Evolutionary conservation across 2,797 vertebrate species (phyloP).

Genomic region (Cossypha dichroa): DNA sequence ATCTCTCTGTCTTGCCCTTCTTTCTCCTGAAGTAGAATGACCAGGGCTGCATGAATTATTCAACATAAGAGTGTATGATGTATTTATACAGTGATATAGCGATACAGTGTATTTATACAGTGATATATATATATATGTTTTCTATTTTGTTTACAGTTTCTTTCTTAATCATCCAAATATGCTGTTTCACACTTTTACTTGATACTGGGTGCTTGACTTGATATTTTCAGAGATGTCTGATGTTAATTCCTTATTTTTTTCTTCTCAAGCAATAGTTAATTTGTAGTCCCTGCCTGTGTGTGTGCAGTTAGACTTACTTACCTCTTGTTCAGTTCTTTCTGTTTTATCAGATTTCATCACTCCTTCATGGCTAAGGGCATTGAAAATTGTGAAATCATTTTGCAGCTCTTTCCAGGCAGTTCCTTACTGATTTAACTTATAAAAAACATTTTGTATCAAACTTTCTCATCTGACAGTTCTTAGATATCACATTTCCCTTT

Average conservation of each 20-base stretch:
- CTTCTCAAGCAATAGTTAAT: slow-evolving; percentile 30
- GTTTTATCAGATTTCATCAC: background rate
- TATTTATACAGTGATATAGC: slow-evolving; percentile 62
- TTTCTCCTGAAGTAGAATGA: slow-evolving; percentile 48
- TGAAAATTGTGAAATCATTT: slow-evolving; percentile 42
- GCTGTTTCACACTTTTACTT: slow-evolving; percentile 23
- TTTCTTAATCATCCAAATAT: slow-evolving; percentile 40
- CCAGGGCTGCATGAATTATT: slow-evolving; percentile 64
- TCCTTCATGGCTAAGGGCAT: background rate
- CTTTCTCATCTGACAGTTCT: slow-evolving; percentile 56
- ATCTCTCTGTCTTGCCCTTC: slow-evolving; percentile 37
- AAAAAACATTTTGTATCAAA: slow-evolving; percentile 55
- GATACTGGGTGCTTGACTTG: slow-evolving; percentile 9
- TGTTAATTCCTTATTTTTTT: background rate
- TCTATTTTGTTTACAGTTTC: slow-evolving; percentile 64
- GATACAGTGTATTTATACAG: slow-evolving; percentile 58
- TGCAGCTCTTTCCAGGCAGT: slow-evolving; percentile 8
- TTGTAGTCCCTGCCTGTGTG: background rate
- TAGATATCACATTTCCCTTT: slow-evolving; percentile 51
- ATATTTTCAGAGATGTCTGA: slow-evolving; percentile 20
- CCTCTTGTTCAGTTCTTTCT: background rate
- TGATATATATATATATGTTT: slow-evolving; percentile 41
- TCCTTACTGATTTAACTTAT: slow-evolving; percentile 39
- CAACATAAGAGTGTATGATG: slow-evolving; percentile 62
- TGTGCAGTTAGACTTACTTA: slow-evolving; percentile 2